Evolutionary conservation across 23 tunicate species (phyloP).

Genomic region (Trididemnum miniatum): DNA sequence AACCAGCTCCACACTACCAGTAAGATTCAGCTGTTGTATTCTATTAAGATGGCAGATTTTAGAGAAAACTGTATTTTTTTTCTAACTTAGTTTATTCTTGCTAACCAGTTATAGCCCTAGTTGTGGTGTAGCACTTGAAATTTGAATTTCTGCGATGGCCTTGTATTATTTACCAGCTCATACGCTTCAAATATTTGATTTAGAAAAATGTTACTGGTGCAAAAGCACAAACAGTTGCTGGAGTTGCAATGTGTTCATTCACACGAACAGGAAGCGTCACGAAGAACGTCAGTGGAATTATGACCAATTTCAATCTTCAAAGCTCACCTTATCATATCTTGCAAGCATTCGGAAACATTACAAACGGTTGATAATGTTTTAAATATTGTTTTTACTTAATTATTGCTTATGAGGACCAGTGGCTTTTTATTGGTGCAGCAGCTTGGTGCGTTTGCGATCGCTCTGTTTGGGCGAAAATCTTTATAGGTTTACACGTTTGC

Average conservation of each 20-base stretch:
- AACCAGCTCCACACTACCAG: neutral
- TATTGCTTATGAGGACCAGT: no score
- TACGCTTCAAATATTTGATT: neutral
- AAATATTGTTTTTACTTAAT: neutral
- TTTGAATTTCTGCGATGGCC: neutral
- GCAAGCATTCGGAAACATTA: constrained; percentile 39
- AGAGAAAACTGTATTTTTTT: no score
- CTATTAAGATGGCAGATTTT: no score
- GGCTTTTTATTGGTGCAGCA: no score
- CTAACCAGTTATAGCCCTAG: neutral
- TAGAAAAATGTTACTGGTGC: neutral
- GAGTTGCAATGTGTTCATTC: constrained; percentile 59
- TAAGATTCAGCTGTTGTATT: no score
- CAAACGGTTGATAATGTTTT: neutral
- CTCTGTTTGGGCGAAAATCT: no score
- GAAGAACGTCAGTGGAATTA: constrained; percentile 14
- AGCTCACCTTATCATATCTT: constrained; percentile 31
- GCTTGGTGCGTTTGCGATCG: no score
- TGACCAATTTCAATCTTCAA: constrained; percentile 9
- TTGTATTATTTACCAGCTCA: neutral
- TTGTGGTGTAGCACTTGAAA: neutral
- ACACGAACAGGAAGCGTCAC: constrained; percentile 34
- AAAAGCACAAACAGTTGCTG: constrained; percentile 11
- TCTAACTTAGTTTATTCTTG: no score
- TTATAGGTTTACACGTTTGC: no score